These are phyloP conservation scores for Drosophila nr. perissopoda DNA, from an alignment of 2,888 invertebrate species.

Conservation along the genomic window DNA sequence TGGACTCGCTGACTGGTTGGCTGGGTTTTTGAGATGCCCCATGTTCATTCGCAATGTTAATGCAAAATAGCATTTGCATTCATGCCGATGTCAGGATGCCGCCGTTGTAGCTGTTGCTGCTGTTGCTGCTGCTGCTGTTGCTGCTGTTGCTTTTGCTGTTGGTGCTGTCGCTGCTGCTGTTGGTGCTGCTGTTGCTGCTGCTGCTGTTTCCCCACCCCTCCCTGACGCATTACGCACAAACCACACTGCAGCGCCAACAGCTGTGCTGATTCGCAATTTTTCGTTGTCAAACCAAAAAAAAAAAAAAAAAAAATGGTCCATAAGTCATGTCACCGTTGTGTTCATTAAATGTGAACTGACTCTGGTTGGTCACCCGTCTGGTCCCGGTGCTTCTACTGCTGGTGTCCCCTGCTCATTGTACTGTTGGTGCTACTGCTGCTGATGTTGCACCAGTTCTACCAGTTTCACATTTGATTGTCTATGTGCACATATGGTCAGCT, in stretches of 20 bases:
- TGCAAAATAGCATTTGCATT: slow-evolving; percentile 74
- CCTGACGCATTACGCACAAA: slow-evolving; percentile 7
- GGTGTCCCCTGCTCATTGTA: not conserved
- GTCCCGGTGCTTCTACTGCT: slow-evolving; percentile 18
- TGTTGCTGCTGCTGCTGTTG: not conserved
- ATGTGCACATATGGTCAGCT: slow-evolving; percentile 74
- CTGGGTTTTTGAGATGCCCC: slow-evolving; percentile 23
- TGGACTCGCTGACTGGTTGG: slow-evolving; percentile 8
- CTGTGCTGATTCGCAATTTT: slow-evolving; percentile 71
- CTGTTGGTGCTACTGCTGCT: slow-evolving; percentile 13
- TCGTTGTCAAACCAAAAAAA: slow-evolving; percentile 55
- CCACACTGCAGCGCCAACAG: slow-evolving; percentile 56
- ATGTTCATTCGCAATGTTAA: slow-evolving; percentile 62
- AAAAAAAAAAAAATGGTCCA: slow-evolving; percentile 58
- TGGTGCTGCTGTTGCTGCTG: not conserved
- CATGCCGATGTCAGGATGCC: slow-evolving; percentile 52
- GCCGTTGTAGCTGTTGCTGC: not conserved
- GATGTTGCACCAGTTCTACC: slow-evolving; percentile 23
- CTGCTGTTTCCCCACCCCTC: not conserved
- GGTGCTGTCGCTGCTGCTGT: not conserved
- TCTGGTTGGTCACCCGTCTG: slow-evolving; percentile 37
- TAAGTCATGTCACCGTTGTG: slow-evolving; percentile 74
- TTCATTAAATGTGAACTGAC: slow-evolving; percentile 71
- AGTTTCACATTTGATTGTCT: slow-evolving; percentile 65
- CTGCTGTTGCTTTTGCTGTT: not conserved